Conservation (phyloP, 2,113 vertebrate genomes). For the Mohoua ochrocephala region DNA sequence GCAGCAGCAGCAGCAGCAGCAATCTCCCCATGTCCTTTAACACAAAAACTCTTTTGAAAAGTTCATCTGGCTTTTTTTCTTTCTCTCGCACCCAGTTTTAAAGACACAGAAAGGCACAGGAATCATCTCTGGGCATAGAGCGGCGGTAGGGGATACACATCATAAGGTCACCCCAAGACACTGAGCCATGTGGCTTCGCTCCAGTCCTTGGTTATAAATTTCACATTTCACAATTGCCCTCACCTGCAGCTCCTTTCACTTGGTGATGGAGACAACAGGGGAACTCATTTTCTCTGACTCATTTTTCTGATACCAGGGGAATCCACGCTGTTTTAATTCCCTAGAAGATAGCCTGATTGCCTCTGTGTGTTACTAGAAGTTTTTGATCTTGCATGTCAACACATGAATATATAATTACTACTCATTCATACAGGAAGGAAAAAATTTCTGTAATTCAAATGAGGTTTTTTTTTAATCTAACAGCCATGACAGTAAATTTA, state of each 20-base stretch:
- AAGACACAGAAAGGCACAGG: too few relatives aligned
- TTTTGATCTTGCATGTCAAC: neutral
- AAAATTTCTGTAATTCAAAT: neutral
- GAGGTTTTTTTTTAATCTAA: neutral
- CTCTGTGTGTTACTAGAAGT: neutral
- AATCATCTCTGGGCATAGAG: too few relatives aligned
- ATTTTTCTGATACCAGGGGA: too few relatives aligned
- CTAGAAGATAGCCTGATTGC: neutral
- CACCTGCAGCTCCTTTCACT: neutral
- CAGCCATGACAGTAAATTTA: neutral
- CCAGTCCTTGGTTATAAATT: neutral
- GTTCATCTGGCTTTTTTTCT: too few relatives aligned
- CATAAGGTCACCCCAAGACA: too few relatives aligned
- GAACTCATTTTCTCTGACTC: neutral
- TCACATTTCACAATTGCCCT: neutral
- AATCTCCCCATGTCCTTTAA: too few relatives aligned
- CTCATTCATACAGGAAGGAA: neutral
- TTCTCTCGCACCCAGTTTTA: too few relatives aligned
- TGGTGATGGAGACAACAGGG: neutral
- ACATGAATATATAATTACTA: neutral
- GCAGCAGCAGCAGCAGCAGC: too few relatives aligned
- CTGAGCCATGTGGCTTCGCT: neutral
- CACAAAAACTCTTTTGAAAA: too few relatives aligned
- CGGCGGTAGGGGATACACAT: too few relatives aligned
- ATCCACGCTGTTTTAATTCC: neutral